Evolutionary conservation across 1,140 invertebrate species (phyloP).

Genomic region (Schlechtendalia chinensis): DNA sequence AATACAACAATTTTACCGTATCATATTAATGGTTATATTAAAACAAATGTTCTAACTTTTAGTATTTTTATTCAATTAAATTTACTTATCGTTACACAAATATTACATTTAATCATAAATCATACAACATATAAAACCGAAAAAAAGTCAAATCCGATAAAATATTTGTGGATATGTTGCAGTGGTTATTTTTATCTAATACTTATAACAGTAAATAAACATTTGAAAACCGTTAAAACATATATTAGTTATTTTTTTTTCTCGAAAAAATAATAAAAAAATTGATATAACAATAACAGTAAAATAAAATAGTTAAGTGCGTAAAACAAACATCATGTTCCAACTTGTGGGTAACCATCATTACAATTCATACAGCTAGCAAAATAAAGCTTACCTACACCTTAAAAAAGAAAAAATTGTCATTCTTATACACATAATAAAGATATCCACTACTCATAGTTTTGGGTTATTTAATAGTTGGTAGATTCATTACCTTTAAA

Average conservation of each 20-base stretch:
- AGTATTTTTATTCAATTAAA: too few species aligned
- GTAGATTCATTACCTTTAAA: neutral
- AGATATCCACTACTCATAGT: neutral
- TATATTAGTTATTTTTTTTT: neutral
- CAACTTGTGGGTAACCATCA: constrained; percentile 19
- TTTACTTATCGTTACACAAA: too few species aligned
- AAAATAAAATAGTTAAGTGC: constrained; percentile 17
- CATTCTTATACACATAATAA: constrained; percentile 8
- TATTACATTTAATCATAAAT: neutral
- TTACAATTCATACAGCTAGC: neutral
- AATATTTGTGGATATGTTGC: constrained; percentile 13
- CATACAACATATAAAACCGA: neutral
- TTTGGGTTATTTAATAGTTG: neutral
- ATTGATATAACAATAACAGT: constrained; percentile 15
- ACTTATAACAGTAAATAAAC: constrained; percentile 30
- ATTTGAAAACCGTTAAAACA: neutral
- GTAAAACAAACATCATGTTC: neutral
- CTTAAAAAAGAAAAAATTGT: neutral
- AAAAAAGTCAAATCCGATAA: neutral
- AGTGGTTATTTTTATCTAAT: neutral
- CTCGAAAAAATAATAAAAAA: too few species aligned
- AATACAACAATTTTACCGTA: too few species aligned
- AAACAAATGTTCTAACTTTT: too few species aligned
- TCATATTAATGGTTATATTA: too few species aligned
- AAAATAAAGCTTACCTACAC: constrained; percentile 24